Evolutionary conservation across 2,113 vertebrate genomes (phyloP), one percentile per base, ranked within the genome.

Genomic region (Psittacula cyanocephala): DNA sequence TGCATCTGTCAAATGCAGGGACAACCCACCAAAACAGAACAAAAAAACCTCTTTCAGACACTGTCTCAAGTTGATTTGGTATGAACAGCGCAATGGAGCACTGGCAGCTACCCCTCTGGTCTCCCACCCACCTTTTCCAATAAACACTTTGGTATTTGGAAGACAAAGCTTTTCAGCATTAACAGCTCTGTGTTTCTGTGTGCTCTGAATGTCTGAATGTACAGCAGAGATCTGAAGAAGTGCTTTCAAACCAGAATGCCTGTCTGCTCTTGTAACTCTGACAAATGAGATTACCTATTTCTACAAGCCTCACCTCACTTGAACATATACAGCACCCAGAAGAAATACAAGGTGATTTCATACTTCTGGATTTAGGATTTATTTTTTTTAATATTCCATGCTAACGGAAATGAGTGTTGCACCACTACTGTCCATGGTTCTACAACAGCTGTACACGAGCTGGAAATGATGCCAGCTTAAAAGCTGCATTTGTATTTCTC

Each of bases 71-170:
- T 7, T 41, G 18, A 2, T 2, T 70, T 47, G 4, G 2, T 15
- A 13, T 0, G 2, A 7, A 4, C 35, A 33, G 49, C 7, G 10
- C 17, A 70, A 49, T 1, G 0, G 11, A 69, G n/a, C 57, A 11
- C 24, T 28, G 37, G 10, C 33, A 64, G 47, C 86, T 41, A 31
- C 1, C 55, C 62, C 64, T 20, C 70, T 60, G 11, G 59, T 11
- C 84, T 71, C 69, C 52, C 23, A 44, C 41, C 7, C 33, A 43
- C 67, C 59, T 29, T 1, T 64, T 43, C n/a, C 46, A 49, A 33
- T 9, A 25, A 37, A 11, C 3, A 0, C 46, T 59, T n/a, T 1
- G 16, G 11, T 10, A 47, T 29, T 16, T 6, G 0, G 41, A 37
- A 63, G 53, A 18, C 22, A 27, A 16, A 43, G 27, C 6, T 91